phyloP scores from a whole-genome alignment of 1,140 invertebrate genomes.

The Semibalanus balanoides region DNA sequence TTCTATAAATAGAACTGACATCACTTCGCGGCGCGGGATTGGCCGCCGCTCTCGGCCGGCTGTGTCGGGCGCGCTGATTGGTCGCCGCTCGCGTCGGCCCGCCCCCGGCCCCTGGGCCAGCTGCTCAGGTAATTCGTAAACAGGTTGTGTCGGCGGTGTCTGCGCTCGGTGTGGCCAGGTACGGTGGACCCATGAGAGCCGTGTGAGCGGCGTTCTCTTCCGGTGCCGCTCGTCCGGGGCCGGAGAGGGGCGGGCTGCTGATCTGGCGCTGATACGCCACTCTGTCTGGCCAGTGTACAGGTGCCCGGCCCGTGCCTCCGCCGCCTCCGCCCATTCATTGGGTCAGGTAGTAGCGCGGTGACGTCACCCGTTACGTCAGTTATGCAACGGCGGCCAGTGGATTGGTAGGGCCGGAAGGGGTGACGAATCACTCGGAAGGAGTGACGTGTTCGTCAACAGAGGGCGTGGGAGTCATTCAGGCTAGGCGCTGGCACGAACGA shows the following conservation, averaged over 20 bases:
- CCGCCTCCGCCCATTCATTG: not conserved
- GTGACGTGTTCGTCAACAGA: no score
- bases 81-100: not conserved
- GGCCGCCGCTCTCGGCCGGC: not conserved
- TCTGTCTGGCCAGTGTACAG: no score
- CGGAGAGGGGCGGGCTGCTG: no score
- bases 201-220: not conserved
- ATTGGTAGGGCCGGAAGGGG: not conserved
- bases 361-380: not conserved
- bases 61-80: not conserved
- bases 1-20: constrained; percentile 2
- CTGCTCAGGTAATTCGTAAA: not conserved
- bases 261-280: no score
- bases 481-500: no score
- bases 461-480: no score
- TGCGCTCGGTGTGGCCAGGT: not conserved
- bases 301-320: not conserved
- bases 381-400: not conserved
- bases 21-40: not conserved
- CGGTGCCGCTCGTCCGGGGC: not conserved
- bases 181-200: not conserved
- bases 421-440: not conserved
- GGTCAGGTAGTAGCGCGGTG: not conserved
- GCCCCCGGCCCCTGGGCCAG: not conserved
- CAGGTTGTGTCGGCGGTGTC: not conserved